These are phyloP conservation scores for Anableps anableps DNA, from an alignment of 2,797 vertebrate genomes.

Conservation along the genomic window DNA sequence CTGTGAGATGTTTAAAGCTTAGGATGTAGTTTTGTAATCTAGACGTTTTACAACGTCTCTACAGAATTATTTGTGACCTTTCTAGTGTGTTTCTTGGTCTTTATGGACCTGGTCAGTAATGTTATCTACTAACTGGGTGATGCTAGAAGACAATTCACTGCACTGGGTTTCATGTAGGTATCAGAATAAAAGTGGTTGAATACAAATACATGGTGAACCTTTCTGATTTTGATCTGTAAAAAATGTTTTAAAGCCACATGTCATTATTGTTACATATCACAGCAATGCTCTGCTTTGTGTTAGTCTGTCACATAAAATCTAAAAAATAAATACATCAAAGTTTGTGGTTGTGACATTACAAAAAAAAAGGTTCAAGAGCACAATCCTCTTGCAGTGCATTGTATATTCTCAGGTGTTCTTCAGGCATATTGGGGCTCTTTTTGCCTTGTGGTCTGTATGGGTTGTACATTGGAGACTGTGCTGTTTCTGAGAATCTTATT, in stretches of 20 bases:
- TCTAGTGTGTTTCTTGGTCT: too few relatives aligned
- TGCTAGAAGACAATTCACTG: too few relatives aligned
- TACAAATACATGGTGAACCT: too few relatives aligned
- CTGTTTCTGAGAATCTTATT: conserved; percentile 1
- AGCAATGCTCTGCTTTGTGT: background rate
- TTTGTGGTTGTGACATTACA: background rate
- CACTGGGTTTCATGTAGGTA: too few relatives aligned
- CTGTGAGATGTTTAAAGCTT: background rate
- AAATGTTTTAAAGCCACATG: too few relatives aligned
- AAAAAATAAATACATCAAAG: background rate
- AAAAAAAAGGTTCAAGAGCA: background rate
- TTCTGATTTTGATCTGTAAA: too few relatives aligned
- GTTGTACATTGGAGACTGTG: background rate
- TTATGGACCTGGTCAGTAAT: too few relatives aligned
- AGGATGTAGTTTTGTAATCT: background rate
- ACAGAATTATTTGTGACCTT: too few relatives aligned
- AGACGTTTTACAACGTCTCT: too few relatives aligned
- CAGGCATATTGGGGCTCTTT: background rate
- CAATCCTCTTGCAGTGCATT: background rate
- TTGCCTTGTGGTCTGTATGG: background rate
- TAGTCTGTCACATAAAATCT: background rate
- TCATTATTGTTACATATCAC: too few relatives aligned
- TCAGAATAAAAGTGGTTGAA: background rate
- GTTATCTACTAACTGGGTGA: too few relatives aligned
- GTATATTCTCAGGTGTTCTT: background rate